Base-by-base conservation (phyloP, 2,888 invertebrate genomes). In the Bibio marci region DNA sequence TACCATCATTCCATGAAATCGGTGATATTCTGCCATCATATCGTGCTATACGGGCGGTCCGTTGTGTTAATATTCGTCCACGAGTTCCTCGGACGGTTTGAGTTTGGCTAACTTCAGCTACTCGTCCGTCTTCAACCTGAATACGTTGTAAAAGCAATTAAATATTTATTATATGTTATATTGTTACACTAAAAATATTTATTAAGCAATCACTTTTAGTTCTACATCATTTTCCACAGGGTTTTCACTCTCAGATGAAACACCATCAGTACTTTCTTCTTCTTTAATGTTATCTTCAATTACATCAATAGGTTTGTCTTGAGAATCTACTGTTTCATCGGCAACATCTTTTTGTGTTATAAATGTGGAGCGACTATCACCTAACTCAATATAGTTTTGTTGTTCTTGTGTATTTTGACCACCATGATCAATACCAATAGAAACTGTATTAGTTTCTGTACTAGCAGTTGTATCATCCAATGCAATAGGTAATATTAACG, bases 71-170 rank as follows among this genome's bases (percentile, higher is more conserved):
- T n/a, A n/a, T 11, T n/a, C 28, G 28, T 4, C 28, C 12, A n/a
- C 12, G 13, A n/a, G 7, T 11, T 4, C 12, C 7, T 5, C 7
- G 60, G 61, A 3, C 54, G 59, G n/a, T 59, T 3, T 71, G 73
- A 2, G 67, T 65, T n/a, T 60, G 53, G 45, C 73, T 73, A 2
- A 83, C 83, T 58, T 83, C 83, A 2, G 83, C 83, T 61, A 83
- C 83, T 37, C 83, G 73, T 3, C 79, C 82, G 53, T 83, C 83
- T 55, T 82, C 81, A 10, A 53, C 47, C 57, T 65, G 59, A 54
- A 59, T 64, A 4, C 3, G 14, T 35, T n/a, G n/a, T n/a, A n/a
- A n/a, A n/a, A n/a, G 6, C 15, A 36, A 36, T 13, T 15, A 15
- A 36, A 36, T 17, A 38, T 26, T 7, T 26, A 2, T 11, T 14